These are phyloP conservation scores for Chelonoidis abingdonii DNA, from an alignment of 2,113 vertebrate species.

Conservation along the genomic window DNA sequence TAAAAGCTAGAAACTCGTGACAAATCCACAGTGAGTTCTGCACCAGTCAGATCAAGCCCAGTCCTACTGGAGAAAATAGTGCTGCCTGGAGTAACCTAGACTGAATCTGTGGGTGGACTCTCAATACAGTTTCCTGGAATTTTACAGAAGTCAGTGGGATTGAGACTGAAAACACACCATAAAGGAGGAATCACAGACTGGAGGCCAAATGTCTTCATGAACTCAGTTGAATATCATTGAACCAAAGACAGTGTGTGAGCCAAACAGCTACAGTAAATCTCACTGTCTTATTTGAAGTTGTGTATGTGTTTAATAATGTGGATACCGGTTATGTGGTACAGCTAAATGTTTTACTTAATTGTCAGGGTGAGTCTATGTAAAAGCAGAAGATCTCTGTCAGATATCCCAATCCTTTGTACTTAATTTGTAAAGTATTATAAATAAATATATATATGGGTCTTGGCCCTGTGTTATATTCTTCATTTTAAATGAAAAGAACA, in stretches of 20 bases:
- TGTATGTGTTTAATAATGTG: background rate
- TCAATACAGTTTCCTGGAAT: background rate
- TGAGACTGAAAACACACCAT: background rate
- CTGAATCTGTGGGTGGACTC: background rate
- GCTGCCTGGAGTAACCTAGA: background rate
- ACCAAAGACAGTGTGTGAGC: background rate
- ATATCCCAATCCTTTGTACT: background rate
- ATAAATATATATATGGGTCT: background rate
- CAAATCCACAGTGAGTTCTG: background rate
- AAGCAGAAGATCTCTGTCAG: background rate
- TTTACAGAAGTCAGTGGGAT: background rate
- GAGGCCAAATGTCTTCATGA: background rate
- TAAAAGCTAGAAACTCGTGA: background rate
- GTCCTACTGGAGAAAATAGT: background rate
- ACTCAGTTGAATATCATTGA: background rate
- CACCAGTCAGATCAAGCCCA: background rate
- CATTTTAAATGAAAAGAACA: background rate
- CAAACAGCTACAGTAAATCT: background rate
- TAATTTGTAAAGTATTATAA: background rate
- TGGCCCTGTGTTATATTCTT: background rate
- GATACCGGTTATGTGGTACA: background rate
- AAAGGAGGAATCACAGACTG: background rate
- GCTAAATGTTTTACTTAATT: background rate
- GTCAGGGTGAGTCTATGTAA: background rate
- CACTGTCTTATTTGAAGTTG: background rate